Conservation (phyloP, 1,140 invertebrate genomes). For the Reticulitermes speratus region DNA sequence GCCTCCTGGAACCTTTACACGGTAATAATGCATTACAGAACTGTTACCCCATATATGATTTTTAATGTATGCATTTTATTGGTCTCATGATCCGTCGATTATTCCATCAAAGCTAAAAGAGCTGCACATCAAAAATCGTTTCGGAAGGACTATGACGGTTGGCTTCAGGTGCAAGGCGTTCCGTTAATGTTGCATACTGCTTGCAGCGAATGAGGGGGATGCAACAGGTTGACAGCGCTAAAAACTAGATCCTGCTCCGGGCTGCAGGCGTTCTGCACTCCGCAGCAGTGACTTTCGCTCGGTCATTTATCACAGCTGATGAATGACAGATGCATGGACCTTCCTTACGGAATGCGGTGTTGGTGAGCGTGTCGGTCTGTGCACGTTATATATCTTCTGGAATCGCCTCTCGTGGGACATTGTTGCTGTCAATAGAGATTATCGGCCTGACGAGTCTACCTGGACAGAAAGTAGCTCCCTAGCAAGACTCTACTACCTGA, state of each 20-base stretch:
- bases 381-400: neutral
- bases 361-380: neutral
- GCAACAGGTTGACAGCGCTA: neutral
- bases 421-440: neutral
- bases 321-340: neutral
- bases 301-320: slow-evolving; percentile 9
- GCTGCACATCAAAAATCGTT: no score
- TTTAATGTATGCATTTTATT: no score
- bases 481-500: no score
- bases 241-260: neutral
- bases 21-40: no score
- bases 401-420: neutral
- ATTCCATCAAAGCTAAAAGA: no score
- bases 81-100: no score
- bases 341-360: neutral
- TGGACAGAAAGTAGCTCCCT: neutral
- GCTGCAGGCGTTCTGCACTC: neutral
- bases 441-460: neutral
- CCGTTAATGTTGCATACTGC: no score
- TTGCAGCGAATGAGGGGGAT: neutral
- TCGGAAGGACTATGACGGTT: no score
- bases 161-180: no score
- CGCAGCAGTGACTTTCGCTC: neutral
- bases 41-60: no score
- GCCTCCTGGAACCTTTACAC: no score